Conservation (phyloP, 2,888 invertebrate genomes). For the Scelioninae gen. 1 region DNA sequence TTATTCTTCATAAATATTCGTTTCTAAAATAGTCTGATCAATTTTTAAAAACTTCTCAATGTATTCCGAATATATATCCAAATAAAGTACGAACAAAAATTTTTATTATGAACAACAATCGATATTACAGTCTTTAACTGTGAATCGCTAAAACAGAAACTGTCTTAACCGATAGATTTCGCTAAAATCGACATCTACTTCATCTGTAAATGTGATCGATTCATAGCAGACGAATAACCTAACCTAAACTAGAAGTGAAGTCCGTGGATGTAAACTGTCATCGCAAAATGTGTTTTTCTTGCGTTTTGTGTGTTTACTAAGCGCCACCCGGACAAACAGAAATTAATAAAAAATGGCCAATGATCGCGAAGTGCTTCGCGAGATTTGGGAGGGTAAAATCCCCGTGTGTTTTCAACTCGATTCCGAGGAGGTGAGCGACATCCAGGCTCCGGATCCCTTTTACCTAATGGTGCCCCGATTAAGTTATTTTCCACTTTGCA, state of each 20-base stretch:
- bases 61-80: no score
- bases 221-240: constrained; percentile 54
- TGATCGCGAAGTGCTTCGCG: constrained; percentile 96
- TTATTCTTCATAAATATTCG: no score
- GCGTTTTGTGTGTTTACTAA: constrained; percentile 6
- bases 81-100: no score
- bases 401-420: constrained; percentile 96
- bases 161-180: not conserved
- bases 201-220: not conserved
- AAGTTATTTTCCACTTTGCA: constrained; percentile 97
- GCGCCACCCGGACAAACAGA: not conserved
- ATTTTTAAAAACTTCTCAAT: no score
- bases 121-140: no score
- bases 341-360: constrained; percentile 90
- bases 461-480: constrained; percentile 96
- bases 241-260: constrained; percentile 24
- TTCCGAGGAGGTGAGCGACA: constrained; percentile 93
- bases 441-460: constrained; percentile 96
- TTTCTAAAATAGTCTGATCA: no score
- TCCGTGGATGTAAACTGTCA: constrained; percentile 41
- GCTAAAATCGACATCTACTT: no score
- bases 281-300: constrained; percentile 44
- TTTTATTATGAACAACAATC: no score
- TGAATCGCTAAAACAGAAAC: not conserved
- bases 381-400: constrained; percentile 97